phyloP scores from a whole-genome alignment of 2,113 vertebrate species.

The Cyrtonyx montezumae region DNA sequence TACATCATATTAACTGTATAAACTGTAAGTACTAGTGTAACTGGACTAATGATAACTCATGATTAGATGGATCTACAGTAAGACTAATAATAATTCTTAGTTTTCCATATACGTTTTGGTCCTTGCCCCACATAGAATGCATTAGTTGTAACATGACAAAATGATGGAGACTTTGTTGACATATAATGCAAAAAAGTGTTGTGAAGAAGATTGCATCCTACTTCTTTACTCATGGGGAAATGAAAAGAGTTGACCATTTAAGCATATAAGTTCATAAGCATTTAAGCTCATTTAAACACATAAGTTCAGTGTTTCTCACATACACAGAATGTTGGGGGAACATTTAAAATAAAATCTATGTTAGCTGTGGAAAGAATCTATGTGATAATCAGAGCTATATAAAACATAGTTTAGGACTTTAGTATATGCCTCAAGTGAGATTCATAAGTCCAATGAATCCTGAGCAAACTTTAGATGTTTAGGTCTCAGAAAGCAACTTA shows the following conservation, averaged over 20 bases:
- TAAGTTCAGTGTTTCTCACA: not conserved
- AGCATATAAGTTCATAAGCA: not conserved
- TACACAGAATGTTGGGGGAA: not conserved
- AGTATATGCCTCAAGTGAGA: not conserved
- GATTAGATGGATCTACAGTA: not conserved
- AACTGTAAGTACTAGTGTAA: not conserved
- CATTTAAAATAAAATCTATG: not conserved
- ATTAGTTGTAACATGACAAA: not conserved
- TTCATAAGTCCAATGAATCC: not conserved
- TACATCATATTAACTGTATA: not conserved
- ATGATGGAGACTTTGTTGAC: not conserved
- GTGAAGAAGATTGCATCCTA: not conserved
- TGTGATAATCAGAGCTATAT: not conserved
- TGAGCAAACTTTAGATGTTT: not conserved
- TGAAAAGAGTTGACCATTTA: not conserved
- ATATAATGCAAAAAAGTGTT: not conserved
- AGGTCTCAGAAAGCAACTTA: not conserved
- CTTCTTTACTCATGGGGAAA: not conserved
- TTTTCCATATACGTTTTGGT: not conserved
- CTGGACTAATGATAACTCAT: not conserved
- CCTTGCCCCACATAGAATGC: not conserved
- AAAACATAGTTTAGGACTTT: not conserved
- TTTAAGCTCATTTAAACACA: too few species aligned
- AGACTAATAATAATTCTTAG: not conserved
- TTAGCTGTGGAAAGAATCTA: not conserved